Base-by-base conservation (phyloP, 2,888 invertebrate genomes). In the Mesorhabditis spiculigera region DNA sequence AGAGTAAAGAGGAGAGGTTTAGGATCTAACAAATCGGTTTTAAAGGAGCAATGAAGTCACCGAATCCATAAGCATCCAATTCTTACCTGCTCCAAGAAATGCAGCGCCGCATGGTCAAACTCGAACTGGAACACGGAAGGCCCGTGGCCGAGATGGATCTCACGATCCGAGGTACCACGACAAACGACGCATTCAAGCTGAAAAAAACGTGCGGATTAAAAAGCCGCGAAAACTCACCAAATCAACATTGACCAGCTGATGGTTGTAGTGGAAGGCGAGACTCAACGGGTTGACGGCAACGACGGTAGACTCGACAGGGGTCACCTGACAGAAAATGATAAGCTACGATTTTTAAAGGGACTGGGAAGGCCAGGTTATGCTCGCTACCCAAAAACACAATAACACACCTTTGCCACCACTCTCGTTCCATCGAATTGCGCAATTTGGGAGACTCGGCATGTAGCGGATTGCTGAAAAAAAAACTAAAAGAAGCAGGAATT, bases 231-330 rank as follows among this genome's bases (percentile, higher is more conserved):
- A 65, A 71, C 67, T 63, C n/a, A 75, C 79, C 71, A 80, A 68
- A 72, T 80, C 78, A 64, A 80, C 74, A 42, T 73, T 72, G 4
- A 77, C 76, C 41, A 78, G 71, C 8, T 71, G 71, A 62, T 75
- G 73, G 65, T 75, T 74, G 68, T 80, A 78, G 71, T 75, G 76
- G 69, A 80, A 78, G 10, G 74, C 73, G 68, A 80, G 75, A 65
- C 71, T 77, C 41, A 80, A 66, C 3, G 80, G 80, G 50, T 74
- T 80, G 45, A 79, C 69, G n/a, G 78, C 75, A 6, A 78, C 71
- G 43, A 71, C 67, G n/a, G 71, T 71, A 43, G 67, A 67, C 62
- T 71, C 67, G 4, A 66, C 63, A 50, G 58, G n/a, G 8, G 58
- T 50, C 10, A 50, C 58, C 58, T 50, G 58, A n/a, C n/a, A 13